A percentile compares a stretch with the other conserved stretches of the same genome.
These are phyloP conservation scores for Plusia festucae DNA, from an alignment of 2,888 invertebrate genomes.

Conservation along the genomic window DNA sequence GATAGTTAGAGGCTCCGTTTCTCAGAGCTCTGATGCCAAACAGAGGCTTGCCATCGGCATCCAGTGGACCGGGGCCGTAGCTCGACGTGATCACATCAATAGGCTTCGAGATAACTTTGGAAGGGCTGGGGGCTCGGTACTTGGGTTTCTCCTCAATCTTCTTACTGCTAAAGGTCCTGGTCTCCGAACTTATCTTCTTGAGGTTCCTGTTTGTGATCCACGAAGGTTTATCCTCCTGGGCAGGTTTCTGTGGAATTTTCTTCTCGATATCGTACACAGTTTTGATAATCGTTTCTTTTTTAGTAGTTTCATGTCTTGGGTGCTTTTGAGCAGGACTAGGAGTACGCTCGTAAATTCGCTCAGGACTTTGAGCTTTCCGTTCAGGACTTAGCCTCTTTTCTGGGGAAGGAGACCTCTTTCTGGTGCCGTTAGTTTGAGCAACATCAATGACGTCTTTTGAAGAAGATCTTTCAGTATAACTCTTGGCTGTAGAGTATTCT, in stretches of 20 bases:
- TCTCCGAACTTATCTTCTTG: conserved; percentile 86
- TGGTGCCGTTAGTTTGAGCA: conserved; percentile 70
- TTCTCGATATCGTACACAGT: conserved; percentile 74
- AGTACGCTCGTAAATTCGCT: conserved; percentile 69
- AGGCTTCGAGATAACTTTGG: conserved; percentile 81
- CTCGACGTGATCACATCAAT: conserved; percentile 93
- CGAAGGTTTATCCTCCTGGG: conserved; percentile 89
- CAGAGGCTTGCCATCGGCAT: conserved; percentile 93
- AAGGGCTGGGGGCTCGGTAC: conserved; percentile 79
- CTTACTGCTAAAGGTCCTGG: conserved; percentile 77
- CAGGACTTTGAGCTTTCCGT: conserved; percentile 59
- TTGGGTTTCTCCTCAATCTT: conserved; percentile 83
- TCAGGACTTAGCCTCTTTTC: conserved; percentile 68
- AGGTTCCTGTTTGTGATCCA: conserved; percentile 90
- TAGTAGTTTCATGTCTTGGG: conserved; percentile 67
- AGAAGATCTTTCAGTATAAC: conserved; percentile 70
- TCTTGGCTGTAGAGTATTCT: conserved; percentile 67
- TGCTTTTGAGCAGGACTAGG: conserved; percentile 77
- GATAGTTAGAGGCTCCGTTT: conserved; percentile 90
- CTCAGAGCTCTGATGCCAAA: conserved; percentile 94
- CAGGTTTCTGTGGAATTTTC: conserved; percentile 74
- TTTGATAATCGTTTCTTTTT: conserved; percentile 77
- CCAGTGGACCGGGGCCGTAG: conserved; percentile 95
- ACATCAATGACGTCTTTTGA: conserved; percentile 77
- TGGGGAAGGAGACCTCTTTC: conserved; percentile 75